Evolutionary conservation across 2,797 vertebrate species (phyloP), one percentile per base, ranked within the genome.

Genomic region (Rhabdomys pumilio): DNA sequence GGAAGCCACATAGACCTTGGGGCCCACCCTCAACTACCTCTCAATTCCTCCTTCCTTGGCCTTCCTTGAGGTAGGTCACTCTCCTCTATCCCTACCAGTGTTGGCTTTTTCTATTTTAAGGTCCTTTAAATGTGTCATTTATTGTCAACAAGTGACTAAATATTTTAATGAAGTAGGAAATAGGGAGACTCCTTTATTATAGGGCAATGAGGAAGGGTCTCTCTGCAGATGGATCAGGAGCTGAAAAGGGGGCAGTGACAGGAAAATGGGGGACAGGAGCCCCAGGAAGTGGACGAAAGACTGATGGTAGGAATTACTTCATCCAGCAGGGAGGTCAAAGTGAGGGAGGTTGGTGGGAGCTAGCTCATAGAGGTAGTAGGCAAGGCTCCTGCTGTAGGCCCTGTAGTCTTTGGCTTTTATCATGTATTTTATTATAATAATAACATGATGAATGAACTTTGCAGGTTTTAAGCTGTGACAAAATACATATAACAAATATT

Each of bases 371-470:
- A 75, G 65, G n/a, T 5, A 14, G n/a, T 5, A 14, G n/a, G 19
- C 17, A 59, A 34, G 69, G 47, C 34, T 55, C 22, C 34, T 2
- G 12, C 1, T 17, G 3, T 9, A 10, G 72, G 20, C 29, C 19
- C 73, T 41, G n/a, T 15, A 26, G 57, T 2, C 3, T 38, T 61
- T 63, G 55, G 72, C 13, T 89, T 81, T 20, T 31, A 34, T 29
- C 26, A 47, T 38, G 50, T 10, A 63, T 61, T 96, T 96, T 83
- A 77, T 38, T 77, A 34, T 41, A 88, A 34, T 44, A 44, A 44
- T 44, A 88, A 87, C 75, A 41, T 22, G 14, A n/a, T 73, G 69
- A 65, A 34, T n/a, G 10, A 79, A 26, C 38, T 77, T n/a, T 26
- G 17, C 13, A 77, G 44, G 26, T 82, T 91, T 34, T 26, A 91